Evolutionary conservation across 1,140 invertebrate species (phyloP).

Genomic region (Camponotus vicinus): DNA sequence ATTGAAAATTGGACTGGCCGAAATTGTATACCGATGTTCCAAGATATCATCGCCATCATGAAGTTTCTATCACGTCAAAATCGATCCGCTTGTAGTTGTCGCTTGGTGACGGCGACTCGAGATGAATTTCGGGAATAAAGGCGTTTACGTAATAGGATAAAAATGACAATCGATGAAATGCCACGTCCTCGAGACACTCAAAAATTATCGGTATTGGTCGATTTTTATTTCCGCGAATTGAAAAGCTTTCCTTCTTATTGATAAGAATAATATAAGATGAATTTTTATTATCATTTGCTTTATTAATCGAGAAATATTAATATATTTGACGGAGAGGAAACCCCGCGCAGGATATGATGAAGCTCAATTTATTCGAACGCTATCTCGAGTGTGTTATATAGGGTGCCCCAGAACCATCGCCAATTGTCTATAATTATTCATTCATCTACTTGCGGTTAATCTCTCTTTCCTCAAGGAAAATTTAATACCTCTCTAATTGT

Average conservation of each 20-base stretch:
- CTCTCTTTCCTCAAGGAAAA: background rate
- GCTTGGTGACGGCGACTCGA: slow-evolving; percentile 13
- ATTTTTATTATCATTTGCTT: background rate
- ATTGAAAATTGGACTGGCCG: background rate
- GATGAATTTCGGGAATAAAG: slow-evolving; percentile 30
- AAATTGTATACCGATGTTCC: background rate
- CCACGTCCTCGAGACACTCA: too few relatives aligned
- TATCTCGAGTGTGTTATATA: background rate
- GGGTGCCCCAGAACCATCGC: background rate
- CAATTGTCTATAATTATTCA: background rate
- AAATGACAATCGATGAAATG: slow-evolving; percentile 17
- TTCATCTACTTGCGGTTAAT: background rate
- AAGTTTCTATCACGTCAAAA: background rate
- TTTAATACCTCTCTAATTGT: background rate
- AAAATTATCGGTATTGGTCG: background rate
- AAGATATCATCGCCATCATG: background rate
- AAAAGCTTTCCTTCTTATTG: background rate
- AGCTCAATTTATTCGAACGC: background rate
- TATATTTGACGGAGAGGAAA: background rate
- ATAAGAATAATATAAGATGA: background rate
- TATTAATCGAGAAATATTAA: background rate
- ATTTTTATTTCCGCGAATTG: background rate
- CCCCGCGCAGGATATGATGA: background rate
- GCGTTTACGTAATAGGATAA: slow-evolving; percentile 40
- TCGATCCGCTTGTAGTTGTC: slow-evolving; percentile 7